These are phyloP conservation scores for Bettongia penicillata DNA, from an alignment of 2,113 vertebrate species.

Conservation along the genomic window DNA sequence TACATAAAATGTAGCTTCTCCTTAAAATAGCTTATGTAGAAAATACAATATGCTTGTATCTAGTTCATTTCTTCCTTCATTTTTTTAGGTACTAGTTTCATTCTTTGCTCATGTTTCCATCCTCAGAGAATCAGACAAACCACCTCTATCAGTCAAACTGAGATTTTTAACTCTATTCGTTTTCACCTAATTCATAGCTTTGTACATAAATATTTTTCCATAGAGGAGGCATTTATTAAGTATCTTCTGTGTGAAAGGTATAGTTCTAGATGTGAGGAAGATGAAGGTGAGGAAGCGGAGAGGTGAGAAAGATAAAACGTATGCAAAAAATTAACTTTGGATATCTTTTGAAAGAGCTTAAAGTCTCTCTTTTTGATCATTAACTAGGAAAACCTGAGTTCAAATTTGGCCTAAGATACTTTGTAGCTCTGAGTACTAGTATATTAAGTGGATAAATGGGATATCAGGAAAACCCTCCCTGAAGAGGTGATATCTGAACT, in stretches of 20 bases:
- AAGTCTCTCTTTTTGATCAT: not conserved
- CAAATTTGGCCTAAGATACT: not conserved
- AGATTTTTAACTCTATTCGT: not conserved
- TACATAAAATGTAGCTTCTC: not conserved
- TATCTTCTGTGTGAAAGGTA: not conserved
- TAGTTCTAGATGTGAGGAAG: not conserved
- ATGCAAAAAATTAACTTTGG: too few species aligned
- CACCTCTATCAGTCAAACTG: not conserved
- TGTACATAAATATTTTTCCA: not conserved
- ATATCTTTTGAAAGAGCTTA: too few species aligned
- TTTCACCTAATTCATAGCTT: not conserved
- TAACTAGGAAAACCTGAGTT: not conserved
- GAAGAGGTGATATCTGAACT: not conserved
- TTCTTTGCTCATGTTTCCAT: not conserved
- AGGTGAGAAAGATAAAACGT: not conserved
- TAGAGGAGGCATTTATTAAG: not conserved
- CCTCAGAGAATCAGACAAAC: not conserved
- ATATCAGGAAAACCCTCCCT: not conserved
- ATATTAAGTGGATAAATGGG: not conserved
- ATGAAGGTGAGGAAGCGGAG: not conserved
- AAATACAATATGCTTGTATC: not conserved
- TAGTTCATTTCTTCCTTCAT: not conserved
- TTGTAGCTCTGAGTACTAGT: not conserved
- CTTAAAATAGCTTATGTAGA: not conserved
- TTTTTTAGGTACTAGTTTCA: conserved; percentile 6